A percentile compares a stretch with the other conserved stretches of the same genome.
Conservation (phyloP, 2,113 vertebrate genomes). For the Sigmodon hispidus region DNA sequence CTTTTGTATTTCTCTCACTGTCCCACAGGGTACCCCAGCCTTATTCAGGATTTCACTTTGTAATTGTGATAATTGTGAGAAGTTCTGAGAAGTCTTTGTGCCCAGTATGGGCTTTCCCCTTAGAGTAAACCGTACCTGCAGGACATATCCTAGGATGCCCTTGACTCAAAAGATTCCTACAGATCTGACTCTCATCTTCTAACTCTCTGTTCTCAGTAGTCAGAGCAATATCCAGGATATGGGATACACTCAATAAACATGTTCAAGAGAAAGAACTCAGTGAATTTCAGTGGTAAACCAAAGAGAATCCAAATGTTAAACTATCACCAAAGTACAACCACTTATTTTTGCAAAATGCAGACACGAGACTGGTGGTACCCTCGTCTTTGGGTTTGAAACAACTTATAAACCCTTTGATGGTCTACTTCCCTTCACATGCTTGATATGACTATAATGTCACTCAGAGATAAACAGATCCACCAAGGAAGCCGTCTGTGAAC, state of each 20-base stretch:
- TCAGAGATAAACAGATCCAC: conserved; percentile 29
- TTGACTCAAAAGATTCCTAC: neutral
- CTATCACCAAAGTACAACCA: neutral
- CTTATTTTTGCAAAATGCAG: neutral
- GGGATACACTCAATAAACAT: neutral
- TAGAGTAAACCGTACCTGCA: neutral
- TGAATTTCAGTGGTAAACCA: neutral
- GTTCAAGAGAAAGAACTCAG: neutral
- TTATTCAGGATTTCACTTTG: neutral
- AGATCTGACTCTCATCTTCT: neutral
- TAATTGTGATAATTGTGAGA: neutral
- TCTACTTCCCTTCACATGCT: conserved; percentile 11
- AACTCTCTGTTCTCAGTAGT: neutral
- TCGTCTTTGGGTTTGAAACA: conserved; percentile 6
- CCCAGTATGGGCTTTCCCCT: neutral
- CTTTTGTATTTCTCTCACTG: neutral
- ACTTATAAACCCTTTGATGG: neutral
- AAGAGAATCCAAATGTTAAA: neutral
- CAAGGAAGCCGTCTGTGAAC: neutral
- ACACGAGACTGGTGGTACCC: fast-evolving
- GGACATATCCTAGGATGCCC: neutral
- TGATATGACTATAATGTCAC: neutral
- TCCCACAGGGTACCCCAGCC: neutral
- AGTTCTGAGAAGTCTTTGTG: neutral
- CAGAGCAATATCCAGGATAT: neutral